Conservation (phyloP, 2,888 invertebrate genomes). For the Neoscelio sp. region DNA sequence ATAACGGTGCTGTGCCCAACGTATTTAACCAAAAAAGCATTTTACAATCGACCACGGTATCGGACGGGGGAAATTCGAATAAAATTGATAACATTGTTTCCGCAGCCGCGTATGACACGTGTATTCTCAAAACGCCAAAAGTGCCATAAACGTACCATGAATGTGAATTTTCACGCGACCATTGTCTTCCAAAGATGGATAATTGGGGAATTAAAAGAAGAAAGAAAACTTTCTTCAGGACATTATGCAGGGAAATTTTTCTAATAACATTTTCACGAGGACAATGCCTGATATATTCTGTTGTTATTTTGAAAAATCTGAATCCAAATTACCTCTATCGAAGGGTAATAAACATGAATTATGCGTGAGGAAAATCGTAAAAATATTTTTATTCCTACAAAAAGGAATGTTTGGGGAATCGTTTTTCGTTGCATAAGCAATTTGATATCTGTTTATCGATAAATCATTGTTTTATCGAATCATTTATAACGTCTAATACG, state of each 20-base stretch:
- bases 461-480: not conserved
- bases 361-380: constrained; percentile 1
- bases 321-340: constrained; percentile 6
- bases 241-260: too few relatives aligned
- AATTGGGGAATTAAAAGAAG: constrained; percentile 44
- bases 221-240: constrained; percentile 46
- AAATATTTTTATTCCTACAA: not conserved
- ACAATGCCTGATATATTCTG: not conserved
- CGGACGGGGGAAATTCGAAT: constrained; percentile 49
- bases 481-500: not conserved
- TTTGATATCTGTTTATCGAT: not conserved
- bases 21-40: constrained; percentile 56
- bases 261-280: too few relatives aligned
- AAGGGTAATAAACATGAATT: constrained; percentile 16
- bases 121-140: constrained; percentile 22
- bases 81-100: constrained; percentile 61
- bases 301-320: constrained; percentile 5
- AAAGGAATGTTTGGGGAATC: too few relatives aligned
- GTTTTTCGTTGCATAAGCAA: not conserved
- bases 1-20: constrained; percentile 52
- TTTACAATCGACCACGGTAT: constrained; percentile 54
- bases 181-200: constrained; percentile 59
- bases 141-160: constrained; percentile 19
- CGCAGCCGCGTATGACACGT: constrained; percentile 23
- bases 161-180: constrained; percentile 50